These are phyloP conservation scores for Tokudaia tokunoshimensis DNA, from an alignment of 2,797 vertebrate genomes.

Conservation along the genomic window DNA sequence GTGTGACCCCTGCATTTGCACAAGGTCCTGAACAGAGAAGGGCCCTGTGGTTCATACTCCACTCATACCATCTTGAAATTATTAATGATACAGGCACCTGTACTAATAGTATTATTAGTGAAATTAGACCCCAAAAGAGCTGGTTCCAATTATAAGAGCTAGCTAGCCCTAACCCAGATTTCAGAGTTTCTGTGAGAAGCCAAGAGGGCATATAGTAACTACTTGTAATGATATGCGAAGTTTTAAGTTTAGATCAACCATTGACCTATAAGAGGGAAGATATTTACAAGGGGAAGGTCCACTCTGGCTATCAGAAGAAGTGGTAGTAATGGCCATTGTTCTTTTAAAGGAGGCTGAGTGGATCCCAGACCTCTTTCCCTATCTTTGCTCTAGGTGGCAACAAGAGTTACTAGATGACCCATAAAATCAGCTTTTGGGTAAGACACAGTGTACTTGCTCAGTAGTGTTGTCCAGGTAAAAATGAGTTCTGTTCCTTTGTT, in stretches of 20 bases:
- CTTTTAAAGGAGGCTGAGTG: not conserved
- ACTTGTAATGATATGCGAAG: not conserved
- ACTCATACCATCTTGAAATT: not conserved
- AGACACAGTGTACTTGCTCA: not conserved
- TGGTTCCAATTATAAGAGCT: not conserved
- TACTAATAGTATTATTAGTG: not conserved
- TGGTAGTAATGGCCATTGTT: not conserved
- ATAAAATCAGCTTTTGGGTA: not conserved
- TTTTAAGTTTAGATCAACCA: not conserved
- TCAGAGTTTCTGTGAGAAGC: not conserved
- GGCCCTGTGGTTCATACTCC: not conserved
- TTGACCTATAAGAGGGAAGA: not conserved
- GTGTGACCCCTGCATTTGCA: not conserved
- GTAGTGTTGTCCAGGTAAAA: not conserved
- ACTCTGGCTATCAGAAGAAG: not conserved
- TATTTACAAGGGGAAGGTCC: not conserved
- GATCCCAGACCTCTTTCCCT: not conserved
- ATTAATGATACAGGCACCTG: not conserved
- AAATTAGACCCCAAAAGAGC: not conserved
- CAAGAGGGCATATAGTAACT: not conserved
- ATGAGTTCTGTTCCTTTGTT: not conserved
- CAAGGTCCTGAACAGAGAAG: not conserved
- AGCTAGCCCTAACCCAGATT: not conserved
- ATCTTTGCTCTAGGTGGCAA: not conserved
- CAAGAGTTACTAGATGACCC: not conserved